These are phyloP conservation scores for Stercorarius parasiticus DNA, from an alignment of 2,113 vertebrate species.

Conservation along the genomic window DNA sequence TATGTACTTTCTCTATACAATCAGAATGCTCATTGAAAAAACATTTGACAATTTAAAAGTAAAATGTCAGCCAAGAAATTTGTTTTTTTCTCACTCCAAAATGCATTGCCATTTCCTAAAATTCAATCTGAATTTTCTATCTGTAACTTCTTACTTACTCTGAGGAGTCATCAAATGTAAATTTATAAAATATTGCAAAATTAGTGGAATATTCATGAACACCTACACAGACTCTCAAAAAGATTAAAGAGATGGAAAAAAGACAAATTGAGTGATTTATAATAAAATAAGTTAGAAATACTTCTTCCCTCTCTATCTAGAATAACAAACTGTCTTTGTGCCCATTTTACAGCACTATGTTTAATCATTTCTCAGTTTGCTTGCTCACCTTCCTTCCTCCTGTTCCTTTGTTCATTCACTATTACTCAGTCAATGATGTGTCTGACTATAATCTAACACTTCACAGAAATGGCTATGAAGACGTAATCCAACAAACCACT, in stretches of 20 bases:
- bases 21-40: slow-evolving; percentile 38
- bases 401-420: background rate
- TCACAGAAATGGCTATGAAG: background rate
- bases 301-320: background rate
- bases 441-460: background rate
- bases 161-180: background rate
- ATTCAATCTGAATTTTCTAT: slow-evolving; percentile 12
- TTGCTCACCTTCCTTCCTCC: background rate
- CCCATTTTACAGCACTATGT: background rate
- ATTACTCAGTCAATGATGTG: background rate
- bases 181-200: background rate
- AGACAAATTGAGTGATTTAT: background rate
- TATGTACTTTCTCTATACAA: background rate
- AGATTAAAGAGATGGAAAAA: background rate
- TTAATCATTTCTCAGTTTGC: background rate
- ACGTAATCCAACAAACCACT: background rate
- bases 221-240: background rate
- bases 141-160: background rate
- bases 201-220: background rate
- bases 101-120: background rate
- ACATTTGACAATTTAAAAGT: slow-evolving; percentile 51
- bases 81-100: background rate
- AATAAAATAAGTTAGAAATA: background rate
- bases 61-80: slow-evolving; percentile 60
- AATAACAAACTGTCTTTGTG: background rate